Conservation (phyloP, 1,140 invertebrate genomes). For the Hylaeus anthracinus region DNA sequence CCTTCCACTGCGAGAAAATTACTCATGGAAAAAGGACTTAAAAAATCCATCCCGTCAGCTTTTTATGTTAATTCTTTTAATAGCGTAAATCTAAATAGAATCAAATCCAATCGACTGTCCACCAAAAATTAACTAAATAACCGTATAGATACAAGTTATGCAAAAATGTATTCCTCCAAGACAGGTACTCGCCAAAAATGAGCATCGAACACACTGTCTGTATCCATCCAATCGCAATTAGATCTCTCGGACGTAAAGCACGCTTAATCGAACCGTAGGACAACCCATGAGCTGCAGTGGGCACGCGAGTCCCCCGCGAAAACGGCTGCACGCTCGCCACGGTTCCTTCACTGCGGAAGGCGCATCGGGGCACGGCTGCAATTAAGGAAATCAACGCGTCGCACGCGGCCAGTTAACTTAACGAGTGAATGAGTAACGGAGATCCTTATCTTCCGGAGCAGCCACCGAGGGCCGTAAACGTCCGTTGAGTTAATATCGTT, state of each 20-base stretch:
- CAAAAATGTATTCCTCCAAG: too few relatives aligned
- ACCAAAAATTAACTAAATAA: too few relatives aligned
- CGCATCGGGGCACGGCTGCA: constrained; percentile 48
- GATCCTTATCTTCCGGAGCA: constrained; percentile 72
- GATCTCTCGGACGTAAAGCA: not conserved
- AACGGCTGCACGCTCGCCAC: not conserved
- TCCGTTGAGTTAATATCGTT: constrained; percentile 66
- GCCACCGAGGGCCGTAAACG: constrained; percentile 66
- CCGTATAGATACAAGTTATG: too few relatives aligned
- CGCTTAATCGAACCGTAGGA: constrained; percentile 20
- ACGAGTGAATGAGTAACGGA: constrained; percentile 73
- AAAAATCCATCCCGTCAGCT: too few relatives aligned
- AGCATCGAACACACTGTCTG: too few relatives aligned
- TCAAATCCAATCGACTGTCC: too few relatives aligned
- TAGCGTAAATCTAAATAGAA: too few relatives aligned
- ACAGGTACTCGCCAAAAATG: too few relatives aligned
- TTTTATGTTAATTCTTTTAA: too few relatives aligned
- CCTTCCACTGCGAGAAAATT: too few relatives aligned
- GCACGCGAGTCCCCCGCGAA: constrained; percentile 13
- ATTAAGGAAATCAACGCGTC: constrained; percentile 69
- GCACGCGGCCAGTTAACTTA: constrained; percentile 68
- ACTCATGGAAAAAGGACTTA: too few relatives aligned
- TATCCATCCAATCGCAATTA: too few relatives aligned
- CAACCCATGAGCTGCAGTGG: not conserved
- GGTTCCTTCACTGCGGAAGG: not conserved